Percentiles rank a stretch among this genome's conserved stretches.
Conservation (phyloP, 2,888 invertebrate genomes). For the Phymatocera aterrima region DNA sequence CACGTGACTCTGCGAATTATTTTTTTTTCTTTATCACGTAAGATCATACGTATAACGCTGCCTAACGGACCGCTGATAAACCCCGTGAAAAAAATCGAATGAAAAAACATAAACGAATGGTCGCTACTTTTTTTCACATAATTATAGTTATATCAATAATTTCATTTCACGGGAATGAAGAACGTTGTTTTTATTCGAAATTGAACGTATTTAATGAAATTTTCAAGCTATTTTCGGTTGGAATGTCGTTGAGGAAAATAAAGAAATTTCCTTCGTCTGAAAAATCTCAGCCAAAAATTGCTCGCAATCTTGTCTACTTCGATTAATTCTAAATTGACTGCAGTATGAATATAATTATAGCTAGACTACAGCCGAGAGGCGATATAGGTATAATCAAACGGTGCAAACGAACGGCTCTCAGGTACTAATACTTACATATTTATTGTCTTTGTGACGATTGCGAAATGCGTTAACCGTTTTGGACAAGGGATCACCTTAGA, state of each 20-base stretch:
- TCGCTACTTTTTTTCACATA: too few species aligned
- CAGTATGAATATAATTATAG: background rate
- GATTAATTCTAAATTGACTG: background rate
- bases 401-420: conserved; percentile 37
- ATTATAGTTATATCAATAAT: too few species aligned
- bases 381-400: conserved; percentile 20
- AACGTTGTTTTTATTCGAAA: too few species aligned
- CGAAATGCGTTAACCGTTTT: background rate
- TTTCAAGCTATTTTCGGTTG: too few species aligned
- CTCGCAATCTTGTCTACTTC: too few species aligned
- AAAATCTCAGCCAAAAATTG: too few species aligned
- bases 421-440: conserved; percentile 21
- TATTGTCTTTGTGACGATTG: conserved; percentile 28
- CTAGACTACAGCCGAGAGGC: background rate
- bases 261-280: background rate
- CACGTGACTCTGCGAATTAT: background rate
- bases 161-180: too few species aligned
- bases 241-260: too few species aligned
- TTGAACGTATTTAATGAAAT: too few species aligned
- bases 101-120: background rate
- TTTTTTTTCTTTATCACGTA: background rate
- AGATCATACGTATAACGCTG: background rate
- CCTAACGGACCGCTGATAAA: conserved; percentile 18
- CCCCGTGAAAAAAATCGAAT: background rate
- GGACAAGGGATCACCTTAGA: background rate